Evolutionary conservation across 2,113 vertebrate genomes (phyloP).

Genomic region (Pyxicephalus adspersus): DNA sequence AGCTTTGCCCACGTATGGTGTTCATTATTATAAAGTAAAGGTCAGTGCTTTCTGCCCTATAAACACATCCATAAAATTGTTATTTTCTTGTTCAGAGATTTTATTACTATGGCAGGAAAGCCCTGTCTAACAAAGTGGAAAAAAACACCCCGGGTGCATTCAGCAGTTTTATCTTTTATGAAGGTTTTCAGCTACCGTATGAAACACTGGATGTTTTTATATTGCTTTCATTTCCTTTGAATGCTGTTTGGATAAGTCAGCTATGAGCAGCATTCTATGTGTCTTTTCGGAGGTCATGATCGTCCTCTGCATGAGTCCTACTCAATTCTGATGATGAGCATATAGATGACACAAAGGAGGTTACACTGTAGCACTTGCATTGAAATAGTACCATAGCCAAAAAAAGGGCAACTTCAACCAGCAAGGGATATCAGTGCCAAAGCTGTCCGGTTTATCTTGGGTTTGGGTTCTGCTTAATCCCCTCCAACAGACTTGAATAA

Average conservation of each 20-base stretch:
- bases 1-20: conserved; percentile 93
- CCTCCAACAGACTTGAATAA: too few species aligned
- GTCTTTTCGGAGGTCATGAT: neutral
- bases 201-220: neutral
- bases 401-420: too few species aligned
- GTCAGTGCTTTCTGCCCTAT: conserved; percentile 70
- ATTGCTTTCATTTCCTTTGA: conserved; percentile 40
- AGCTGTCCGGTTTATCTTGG: too few species aligned
- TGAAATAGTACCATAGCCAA: too few species aligned
- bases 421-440: too few species aligned
- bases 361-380: too few species aligned
- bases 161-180: conserved; percentile 24
- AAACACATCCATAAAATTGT: conserved; percentile 16
- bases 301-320: too few species aligned
- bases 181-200: neutral
- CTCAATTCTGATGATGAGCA: too few species aligned
- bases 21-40: conserved; percentile 98
- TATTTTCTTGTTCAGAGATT: neutral
- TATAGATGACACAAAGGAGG: too few species aligned
- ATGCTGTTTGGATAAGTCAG: neutral
- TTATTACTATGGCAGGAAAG: neutral
- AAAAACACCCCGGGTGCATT: neutral
- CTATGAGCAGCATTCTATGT: conserved; percentile 9
- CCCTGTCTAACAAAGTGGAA: neutral
- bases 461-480: too few species aligned